phyloP scores from a whole-genome alignment of 2,797 vertebrate species.

The Muscicapa striata region DNA sequence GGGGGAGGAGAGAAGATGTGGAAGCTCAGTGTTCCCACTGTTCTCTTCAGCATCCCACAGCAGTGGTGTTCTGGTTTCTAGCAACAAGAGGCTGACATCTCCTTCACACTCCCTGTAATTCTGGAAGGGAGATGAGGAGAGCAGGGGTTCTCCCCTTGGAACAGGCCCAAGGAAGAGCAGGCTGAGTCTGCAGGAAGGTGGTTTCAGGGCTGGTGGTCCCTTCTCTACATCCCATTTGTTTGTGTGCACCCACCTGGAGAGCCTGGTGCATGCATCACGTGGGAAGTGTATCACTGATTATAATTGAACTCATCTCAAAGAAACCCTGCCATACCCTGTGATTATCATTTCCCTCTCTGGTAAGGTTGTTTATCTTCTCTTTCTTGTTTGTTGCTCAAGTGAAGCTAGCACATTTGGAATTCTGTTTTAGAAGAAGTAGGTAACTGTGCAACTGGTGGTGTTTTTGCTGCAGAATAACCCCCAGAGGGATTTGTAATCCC shows the following conservation, averaged over 20 bases:
- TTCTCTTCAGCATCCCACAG: background rate
- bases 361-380: background rate
- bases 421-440: background rate
- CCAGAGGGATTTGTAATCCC: conserved; percentile 43
- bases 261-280: rapidly evolving
- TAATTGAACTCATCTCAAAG: background rate
- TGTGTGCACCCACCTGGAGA: background rate
- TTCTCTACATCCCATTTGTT: background rate
- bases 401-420: conserved; percentile 2
- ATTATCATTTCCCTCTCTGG: background rate
- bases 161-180: background rate
- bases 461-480: conserved; percentile 23
- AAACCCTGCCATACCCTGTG: rapidly evolving
- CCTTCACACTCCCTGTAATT: background rate
- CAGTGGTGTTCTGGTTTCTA: background rate
- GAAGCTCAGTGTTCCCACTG: background rate
- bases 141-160: background rate
- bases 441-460: background rate
- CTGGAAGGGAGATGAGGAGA: background rate
- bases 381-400: conserved; percentile 32
- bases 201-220: background rate
- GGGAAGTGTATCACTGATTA: background rate
- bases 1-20: background rate
- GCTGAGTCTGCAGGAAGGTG: background rate
- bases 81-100: background rate